Conservation (phyloP, 2,113 vertebrate species). For the Cynocephalus volans region DNA sequence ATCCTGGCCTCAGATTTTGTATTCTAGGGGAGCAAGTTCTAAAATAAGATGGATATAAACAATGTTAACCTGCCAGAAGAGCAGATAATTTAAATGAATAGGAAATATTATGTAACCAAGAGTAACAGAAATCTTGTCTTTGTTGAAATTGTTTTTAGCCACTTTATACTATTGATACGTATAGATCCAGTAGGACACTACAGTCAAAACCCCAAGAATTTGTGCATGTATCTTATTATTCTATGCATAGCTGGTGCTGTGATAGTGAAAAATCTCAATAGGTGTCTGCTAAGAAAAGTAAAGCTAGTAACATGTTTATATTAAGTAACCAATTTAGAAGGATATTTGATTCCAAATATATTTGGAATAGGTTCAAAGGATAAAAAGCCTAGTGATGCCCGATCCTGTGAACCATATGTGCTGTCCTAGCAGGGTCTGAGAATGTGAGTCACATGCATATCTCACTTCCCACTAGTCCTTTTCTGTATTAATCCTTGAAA, state of each 20-base stretch:
- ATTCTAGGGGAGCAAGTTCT: background rate
- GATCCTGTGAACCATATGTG: background rate
- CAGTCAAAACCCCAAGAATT: background rate
- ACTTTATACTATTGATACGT: background rate
- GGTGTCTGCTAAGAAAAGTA: background rate
- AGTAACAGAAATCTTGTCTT: constrained; percentile 7
- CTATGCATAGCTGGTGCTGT: background rate
- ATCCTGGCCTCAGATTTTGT: background rate
- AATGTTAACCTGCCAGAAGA: background rate
- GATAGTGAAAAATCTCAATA: background rate
- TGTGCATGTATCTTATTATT: background rate
- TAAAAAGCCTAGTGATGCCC: background rate
- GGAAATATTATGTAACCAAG: background rate
- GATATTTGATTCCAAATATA: background rate
- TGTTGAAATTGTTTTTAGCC: background rate
- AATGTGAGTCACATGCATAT: fast-evolving
- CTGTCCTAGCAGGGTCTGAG: background rate
- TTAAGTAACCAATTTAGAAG: background rate
- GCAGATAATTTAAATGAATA: constrained; percentile 2
- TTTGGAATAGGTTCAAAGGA: constrained; percentile 11
- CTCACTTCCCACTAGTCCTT: background rate
- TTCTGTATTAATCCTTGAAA: background rate
- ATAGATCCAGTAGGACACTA: background rate
- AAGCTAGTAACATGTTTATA: background rate
- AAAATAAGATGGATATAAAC: background rate